Base-by-base conservation (phyloP, 2,797 vertebrate species). In the Anas acuta region DNA sequence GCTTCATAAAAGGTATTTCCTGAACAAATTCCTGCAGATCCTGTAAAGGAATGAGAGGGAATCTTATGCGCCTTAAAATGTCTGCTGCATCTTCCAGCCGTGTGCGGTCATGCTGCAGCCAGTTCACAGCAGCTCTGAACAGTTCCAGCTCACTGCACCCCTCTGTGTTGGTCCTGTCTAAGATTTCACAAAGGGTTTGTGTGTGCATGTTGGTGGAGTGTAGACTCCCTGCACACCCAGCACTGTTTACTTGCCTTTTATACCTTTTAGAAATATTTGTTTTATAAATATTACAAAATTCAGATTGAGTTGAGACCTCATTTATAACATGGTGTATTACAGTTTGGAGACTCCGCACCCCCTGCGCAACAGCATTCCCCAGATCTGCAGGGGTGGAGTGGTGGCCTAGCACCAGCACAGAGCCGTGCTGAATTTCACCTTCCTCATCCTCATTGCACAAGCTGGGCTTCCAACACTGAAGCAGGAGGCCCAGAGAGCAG, bases 31-130 rank as follows among this genome's bases (percentile, higher is more conserved):
- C 51, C 77, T 96, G 96, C 83, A 97, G 95, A 4, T 96, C 96
- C 7, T 4, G 8, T 35, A 96, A 73, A 32, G 97, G 87, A 41
- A 97, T 94, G 30, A 97, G 95, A 49, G 96, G 92, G 41, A 98
- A 96, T n/a, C 95, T 95, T 51, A 98, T 41, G 11, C 1, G 9
- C 51, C 43, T 61, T 30, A 97, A 65, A 49, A 97, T 7, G 20
- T 89, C 66, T 3, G 77, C 76, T 1, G 94, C 93, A 0, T 92
- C 91, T 33, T 77, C 65, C 43, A 91, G 25, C 56, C 76, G 66
- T 0, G 22, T 14, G 9, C 1, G 5, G n/a, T 96, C 35, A 0
- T 97, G 93, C 47, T 89, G 79, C 85, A 97, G 65, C 97, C 96
- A 97, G 49, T 51, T 33, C 19, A 89, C 9, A 1, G 87, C 49